Conservation (phyloP, 1,140 invertebrate species). For the Drosophila sp. region DNA sequence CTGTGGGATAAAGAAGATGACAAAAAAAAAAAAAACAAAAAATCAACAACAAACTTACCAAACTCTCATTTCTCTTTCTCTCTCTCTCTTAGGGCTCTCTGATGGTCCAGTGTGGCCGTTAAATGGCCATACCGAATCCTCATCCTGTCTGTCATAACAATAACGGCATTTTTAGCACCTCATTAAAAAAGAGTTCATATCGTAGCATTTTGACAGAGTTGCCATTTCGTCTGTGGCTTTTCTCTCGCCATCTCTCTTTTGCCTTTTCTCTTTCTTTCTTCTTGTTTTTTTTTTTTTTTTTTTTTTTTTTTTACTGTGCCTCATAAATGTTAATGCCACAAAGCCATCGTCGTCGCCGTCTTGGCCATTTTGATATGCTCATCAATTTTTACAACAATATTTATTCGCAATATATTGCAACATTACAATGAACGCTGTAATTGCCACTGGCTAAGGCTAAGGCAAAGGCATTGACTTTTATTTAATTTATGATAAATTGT, state of each 20-base stretch:
- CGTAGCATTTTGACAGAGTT: constrained; percentile 62
- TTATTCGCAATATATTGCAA: constrained; percentile 62
- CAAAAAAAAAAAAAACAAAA: not conserved
- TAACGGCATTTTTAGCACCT: constrained; percentile 81
- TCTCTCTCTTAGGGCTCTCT: not conserved
- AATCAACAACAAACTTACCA: constrained; percentile 18
- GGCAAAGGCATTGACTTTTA: constrained; percentile 18
- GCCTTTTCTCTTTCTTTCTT: constrained; percentile 32
- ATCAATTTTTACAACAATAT: constrained; percentile 79
- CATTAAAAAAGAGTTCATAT: constrained; percentile 82
- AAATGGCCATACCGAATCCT: constrained; percentile 43
- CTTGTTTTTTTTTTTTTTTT: constrained; percentile 28
- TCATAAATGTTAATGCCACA: constrained; percentile 55
- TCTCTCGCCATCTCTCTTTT: not conserved
- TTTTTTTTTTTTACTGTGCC: constrained; percentile 48
- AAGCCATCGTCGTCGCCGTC: constrained; percentile 24
- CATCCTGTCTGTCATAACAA: constrained; percentile 73
- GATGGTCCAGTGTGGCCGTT: constrained; percentile 47
- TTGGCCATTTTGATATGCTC: constrained; percentile 56
- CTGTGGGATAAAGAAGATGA: constrained; percentile 25
- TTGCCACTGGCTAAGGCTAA: constrained; percentile 1
- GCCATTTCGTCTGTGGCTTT: constrained; percentile 27
- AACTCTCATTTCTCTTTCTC: constrained; percentile 1
- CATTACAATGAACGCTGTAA: constrained; percentile 50
- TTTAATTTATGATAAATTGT: constrained; percentile 23